Evolutionary conservation across 2,113 vertebrate genomes (phyloP).

Genomic region (Gadus chalcogrammus): DNA sequence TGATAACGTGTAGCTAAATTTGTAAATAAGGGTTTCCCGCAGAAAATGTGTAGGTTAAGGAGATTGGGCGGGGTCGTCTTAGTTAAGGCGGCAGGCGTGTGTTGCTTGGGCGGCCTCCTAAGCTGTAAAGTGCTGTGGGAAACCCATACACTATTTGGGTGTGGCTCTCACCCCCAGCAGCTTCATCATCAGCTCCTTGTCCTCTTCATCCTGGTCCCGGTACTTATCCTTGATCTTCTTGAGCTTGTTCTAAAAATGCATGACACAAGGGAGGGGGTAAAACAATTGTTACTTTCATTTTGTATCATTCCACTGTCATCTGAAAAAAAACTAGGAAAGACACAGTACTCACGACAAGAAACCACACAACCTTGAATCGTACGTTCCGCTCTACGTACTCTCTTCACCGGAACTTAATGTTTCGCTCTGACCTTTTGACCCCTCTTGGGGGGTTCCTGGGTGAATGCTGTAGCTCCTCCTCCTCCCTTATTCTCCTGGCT

Average conservation of each 20-base stretch:
- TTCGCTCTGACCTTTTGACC: slow-evolving; percentile 82
- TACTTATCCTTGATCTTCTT: slow-evolving; percentile 99
- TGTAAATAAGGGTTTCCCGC: no score
- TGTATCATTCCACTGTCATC: background rate
- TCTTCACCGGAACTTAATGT: background rate
- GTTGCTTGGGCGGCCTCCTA: no score
- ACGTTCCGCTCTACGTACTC: no score
- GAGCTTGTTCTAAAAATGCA: slow-evolving; percentile 84
- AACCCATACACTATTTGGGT: background rate
- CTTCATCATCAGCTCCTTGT: slow-evolving; percentile 95
- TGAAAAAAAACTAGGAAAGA: background rate
- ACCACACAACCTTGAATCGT: background rate
- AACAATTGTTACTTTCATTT: background rate
- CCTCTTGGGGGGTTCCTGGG: slow-evolving; percentile 81
- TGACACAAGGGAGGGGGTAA: slow-evolving; percentile 1
- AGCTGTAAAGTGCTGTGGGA: no score
- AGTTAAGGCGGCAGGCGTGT: no score
- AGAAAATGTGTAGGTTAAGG: no score
- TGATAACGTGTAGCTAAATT: no score
- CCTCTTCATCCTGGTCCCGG: slow-evolving; percentile 97
- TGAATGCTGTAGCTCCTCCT: slow-evolving; percentile 43
- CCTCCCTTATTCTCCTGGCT: slow-evolving; percentile 60
- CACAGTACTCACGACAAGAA: background rate
- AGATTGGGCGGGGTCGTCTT: no score
- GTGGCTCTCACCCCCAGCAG: slow-evolving; percentile 83